Percentiles rank a stretch among this genome's conserved stretches.
Evolutionary conservation across 2,113 vertebrate species (phyloP).

Genomic region (Cryptotis parvus): DNA sequence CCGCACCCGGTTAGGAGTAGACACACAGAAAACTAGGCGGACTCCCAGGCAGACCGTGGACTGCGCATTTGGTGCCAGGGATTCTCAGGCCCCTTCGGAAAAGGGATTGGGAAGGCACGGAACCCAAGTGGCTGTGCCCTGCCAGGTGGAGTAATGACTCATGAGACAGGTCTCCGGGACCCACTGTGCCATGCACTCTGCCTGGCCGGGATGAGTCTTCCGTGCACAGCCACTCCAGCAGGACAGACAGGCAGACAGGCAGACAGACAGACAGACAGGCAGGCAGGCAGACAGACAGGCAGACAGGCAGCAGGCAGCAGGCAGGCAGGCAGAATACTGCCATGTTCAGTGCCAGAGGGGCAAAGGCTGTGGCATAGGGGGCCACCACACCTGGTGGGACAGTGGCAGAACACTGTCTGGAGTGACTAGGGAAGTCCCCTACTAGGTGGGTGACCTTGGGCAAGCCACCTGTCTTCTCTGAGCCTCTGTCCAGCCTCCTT

Average conservation of each 20-base stretch:
- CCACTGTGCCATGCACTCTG: background rate
- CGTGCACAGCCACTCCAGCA: rapidly evolving
- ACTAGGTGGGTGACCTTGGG: background rate
- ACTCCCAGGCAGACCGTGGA: background rate
- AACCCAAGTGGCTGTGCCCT: too few species aligned
- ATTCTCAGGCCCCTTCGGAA: too few species aligned
- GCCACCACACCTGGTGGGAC: background rate
- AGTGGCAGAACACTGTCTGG: too few species aligned
- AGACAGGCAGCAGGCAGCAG: rapidly evolving
- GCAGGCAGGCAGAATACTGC: too few species aligned
- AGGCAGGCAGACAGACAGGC: background rate
- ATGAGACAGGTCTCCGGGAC: background rate
- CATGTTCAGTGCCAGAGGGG: background rate
- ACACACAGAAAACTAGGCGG: background rate
- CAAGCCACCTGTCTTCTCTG: background rate
- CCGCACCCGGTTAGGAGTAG: background rate
- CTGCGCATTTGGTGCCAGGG: rapidly evolving
- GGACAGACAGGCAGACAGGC: background rate
- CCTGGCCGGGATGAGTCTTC: too few species aligned
- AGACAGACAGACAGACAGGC: background rate
- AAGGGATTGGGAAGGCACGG: background rate
- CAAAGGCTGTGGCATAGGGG: background rate
- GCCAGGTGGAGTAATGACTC: background rate
- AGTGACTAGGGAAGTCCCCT: background rate
- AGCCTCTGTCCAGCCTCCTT: background rate